Evolutionary conservation across 2,888 invertebrate species (phyloP).

Genomic region (Nasonia oneida): DNA sequence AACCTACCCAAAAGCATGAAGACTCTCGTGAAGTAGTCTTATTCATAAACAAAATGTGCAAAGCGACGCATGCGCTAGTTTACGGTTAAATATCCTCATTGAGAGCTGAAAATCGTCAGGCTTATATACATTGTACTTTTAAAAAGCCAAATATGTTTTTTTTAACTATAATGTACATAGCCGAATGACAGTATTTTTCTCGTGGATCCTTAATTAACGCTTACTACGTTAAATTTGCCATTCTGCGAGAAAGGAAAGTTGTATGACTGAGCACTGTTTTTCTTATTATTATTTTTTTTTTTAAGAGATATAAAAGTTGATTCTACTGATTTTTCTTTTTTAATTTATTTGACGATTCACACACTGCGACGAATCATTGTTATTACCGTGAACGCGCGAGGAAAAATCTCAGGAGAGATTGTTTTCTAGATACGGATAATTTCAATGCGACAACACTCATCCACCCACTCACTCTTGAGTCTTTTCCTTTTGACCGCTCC

Average conservation of each 20-base stretch:
- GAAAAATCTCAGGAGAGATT: slow-evolving; percentile 15
- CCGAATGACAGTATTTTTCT: background rate
- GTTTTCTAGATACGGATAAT: slow-evolving; percentile 15
- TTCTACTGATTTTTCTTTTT: slow-evolving; percentile 35
- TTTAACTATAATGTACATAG: background rate
- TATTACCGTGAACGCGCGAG: slow-evolving; percentile 31
- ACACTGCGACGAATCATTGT: slow-evolving; percentile 41
- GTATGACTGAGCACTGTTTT: slow-evolving; percentile 53
- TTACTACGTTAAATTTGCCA: slow-evolving; percentile 7
- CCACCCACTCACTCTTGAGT: slow-evolving; percentile 32
- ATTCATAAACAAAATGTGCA: background rate
- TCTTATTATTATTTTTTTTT: slow-evolving; percentile 48
- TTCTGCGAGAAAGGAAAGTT: slow-evolving; percentile 40
- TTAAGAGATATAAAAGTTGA: slow-evolving; percentile 31
- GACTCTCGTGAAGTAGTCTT: slow-evolving; percentile 68
- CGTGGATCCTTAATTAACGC: background rate
- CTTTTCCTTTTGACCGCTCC: slow-evolving; percentile 43
- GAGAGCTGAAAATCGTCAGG: too few species aligned
- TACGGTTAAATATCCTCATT: background rate
- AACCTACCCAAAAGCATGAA: slow-evolving; percentile 77
- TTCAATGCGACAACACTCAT: background rate
- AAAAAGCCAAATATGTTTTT: background rate
- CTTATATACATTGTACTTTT: background rate
- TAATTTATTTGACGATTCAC: slow-evolving; percentile 59
- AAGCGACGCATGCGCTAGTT: background rate